phyloP scores from a whole-genome alignment of 2,888 invertebrate species.

The Odontomyia ornata region DNA sequence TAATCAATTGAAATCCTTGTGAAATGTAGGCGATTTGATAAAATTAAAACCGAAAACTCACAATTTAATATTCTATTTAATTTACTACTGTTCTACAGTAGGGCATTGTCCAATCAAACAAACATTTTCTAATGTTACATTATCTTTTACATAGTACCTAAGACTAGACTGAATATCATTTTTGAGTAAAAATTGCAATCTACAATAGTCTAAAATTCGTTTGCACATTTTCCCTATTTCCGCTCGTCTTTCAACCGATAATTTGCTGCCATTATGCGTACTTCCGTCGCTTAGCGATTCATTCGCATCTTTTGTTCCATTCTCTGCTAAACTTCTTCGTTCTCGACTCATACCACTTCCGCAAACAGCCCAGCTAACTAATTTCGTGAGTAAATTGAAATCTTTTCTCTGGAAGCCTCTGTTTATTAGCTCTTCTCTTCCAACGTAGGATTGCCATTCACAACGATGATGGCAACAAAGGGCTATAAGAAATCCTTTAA shows the following conservation, averaged over 20 bases:
- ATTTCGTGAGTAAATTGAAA: conserved; percentile 78
- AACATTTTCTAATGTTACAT: conserved; percentile 80
- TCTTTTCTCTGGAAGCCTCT: conserved; percentile 70
- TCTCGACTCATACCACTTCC: conserved; percentile 73
- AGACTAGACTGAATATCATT: conserved; percentile 71
- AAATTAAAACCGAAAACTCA: no score
- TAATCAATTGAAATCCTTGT: no score
- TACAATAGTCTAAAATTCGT: conserved; percentile 79
- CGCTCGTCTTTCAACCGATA: conserved; percentile 65
- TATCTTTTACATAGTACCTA: conserved; percentile 71
- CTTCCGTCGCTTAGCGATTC: background rate
- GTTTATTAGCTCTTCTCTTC: conserved; percentile 70
- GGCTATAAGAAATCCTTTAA: conserved; percentile 76
- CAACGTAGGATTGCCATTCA: conserved; percentile 75
- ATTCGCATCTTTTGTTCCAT: background rate
- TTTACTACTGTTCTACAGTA: background rate
- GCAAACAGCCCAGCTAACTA: conserved; percentile 92
- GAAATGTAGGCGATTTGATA: no score
- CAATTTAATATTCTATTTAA: no score
- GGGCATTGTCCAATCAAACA: conserved; percentile 71
- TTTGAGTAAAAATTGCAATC: conserved; percentile 70
- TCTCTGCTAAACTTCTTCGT: conserved; percentile 56
- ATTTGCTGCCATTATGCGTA: background rate
- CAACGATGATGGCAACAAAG: conserved; percentile 93
- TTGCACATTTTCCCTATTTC: conserved; percentile 78